Conservation (phyloP, 2,797 vertebrate species). For the Gymnothorax javanicus region DNA sequence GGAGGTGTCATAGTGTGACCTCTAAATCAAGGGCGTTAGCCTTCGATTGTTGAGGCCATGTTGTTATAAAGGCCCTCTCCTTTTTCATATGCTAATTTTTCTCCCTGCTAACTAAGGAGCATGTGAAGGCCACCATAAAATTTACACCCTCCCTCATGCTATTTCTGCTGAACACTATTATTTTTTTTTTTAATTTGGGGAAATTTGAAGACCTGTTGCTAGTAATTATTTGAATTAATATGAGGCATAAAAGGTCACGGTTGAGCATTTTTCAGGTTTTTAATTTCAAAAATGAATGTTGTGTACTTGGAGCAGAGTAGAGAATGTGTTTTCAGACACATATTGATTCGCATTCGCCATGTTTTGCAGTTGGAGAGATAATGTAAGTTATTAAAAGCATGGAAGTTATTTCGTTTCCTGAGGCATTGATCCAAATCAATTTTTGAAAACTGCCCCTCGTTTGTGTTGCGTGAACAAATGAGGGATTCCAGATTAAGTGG, state of each 20-base stretch:
- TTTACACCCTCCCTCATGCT: conserved; percentile 34
- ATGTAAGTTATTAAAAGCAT: conserved; percentile 56
- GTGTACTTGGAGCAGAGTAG: background rate
- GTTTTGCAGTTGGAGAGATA: conserved; percentile 52
- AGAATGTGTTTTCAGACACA: conserved; percentile 14
- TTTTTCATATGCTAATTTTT: conserved; percentile 71
- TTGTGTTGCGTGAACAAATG: conserved; percentile 38
- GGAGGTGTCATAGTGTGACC: conserved; percentile 76
- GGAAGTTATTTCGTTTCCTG: conserved; percentile 44
- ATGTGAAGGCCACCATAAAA: conserved; percentile 21
- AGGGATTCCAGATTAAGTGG: conserved; percentile 49
- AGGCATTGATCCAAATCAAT: conserved; percentile 51
- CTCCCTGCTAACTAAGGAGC: conserved; percentile 1
- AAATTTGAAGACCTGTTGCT: background rate
- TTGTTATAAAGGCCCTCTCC: conserved; percentile 62
- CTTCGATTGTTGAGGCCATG: conserved; percentile 58
- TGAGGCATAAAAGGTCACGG: background rate
- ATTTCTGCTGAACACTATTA: background rate
- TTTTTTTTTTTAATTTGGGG: background rate
- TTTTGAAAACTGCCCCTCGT: conserved; percentile 51
- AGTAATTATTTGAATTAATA: background rate
- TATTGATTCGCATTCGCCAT: conserved; percentile 52
- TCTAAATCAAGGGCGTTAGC: conserved; percentile 64
- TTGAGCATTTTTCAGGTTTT: conserved; percentile 8
- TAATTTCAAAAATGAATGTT: conserved; percentile 3